Percentiles rank a stretch among this genome's conserved stretches.
Conservation (phyloP, 2,888 invertebrate genomes). For the Pollenia amentaria region DNA sequence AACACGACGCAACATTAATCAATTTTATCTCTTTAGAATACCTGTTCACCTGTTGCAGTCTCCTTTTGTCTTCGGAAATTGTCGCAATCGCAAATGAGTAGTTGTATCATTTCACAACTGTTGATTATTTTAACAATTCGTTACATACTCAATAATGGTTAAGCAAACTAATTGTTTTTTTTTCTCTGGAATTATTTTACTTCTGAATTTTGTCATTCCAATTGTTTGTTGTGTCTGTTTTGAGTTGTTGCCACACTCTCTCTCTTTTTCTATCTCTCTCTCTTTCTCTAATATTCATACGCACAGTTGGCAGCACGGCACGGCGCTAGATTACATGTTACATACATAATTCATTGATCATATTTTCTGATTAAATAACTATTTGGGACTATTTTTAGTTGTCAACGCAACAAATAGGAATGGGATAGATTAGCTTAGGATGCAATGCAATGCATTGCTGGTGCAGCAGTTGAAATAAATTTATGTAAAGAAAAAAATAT, state of each 20-base stretch:
- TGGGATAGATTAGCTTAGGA: background rate
- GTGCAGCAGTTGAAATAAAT: conserved; percentile 41
- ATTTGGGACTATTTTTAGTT: conserved; percentile 32
- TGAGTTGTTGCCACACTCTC: conserved; percentile 14
- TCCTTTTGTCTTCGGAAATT: background rate
- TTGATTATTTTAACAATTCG: conserved; percentile 30
- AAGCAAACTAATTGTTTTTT: conserved; percentile 30
- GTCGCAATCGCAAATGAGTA: conserved; percentile 17
- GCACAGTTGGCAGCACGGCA: conserved; percentile 14
- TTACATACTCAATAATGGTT: conserved; percentile 47
- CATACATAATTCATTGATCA: conserved; percentile 61
- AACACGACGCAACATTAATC: conserved; percentile 12
- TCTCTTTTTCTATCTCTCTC: background rate
- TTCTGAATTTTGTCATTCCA: background rate
- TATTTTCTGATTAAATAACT: conserved; percentile 53
- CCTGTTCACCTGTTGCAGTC: conserved; percentile 46
- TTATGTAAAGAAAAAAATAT: conserved; percentile 4
- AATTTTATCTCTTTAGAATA: conserved; percentile 36
- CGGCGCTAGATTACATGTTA: conserved; percentile 43
- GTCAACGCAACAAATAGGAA: conserved; percentile 12
- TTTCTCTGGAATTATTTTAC: conserved; percentile 4
- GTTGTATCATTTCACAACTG: conserved; percentile 32
- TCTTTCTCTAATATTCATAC: background rate
- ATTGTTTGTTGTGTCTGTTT: background rate
- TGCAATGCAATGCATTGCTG: background rate